phyloP scores from a whole-genome alignment of 2,797 vertebrate species.

The Xiphorhynchus erythropygius region DNA sequence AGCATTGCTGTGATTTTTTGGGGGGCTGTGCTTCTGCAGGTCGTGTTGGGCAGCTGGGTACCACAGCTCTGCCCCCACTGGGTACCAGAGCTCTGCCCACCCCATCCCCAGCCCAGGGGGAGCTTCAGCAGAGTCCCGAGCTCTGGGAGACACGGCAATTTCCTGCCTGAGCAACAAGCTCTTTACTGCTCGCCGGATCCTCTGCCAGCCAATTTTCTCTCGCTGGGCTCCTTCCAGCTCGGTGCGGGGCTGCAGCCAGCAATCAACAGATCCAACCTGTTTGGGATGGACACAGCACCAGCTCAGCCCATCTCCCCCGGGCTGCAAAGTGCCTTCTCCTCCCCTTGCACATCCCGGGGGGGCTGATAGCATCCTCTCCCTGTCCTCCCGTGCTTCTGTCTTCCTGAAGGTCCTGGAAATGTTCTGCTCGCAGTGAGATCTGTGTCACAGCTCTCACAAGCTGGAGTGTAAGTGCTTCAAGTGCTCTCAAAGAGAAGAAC shows the following conservation, averaged over 20 bases:
- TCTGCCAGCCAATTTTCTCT: slow-evolving; percentile 14
- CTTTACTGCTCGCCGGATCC: not conserved
- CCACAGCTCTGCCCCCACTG: not conserved
- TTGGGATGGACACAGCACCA: accelerated
- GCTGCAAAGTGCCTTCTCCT: not conserved
- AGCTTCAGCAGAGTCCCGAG: not conserved
- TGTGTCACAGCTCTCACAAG: not conserved
- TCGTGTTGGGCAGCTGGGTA: accelerated
- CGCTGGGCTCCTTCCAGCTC: slow-evolving; percentile 15
- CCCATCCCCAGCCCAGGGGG: accelerated
- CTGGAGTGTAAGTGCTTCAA: not conserved
- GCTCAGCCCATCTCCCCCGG: not conserved
- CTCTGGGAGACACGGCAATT: not conserved
- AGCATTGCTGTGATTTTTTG: not conserved
- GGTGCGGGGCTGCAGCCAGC: not conserved
- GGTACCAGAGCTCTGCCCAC: not conserved
- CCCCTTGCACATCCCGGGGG: not conserved
- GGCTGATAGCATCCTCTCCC: not conserved
- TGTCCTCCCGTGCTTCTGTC: not conserved
- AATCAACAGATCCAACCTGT: not conserved
- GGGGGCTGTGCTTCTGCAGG: not conserved
- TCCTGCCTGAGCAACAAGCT: not conserved
- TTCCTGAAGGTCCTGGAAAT: not conserved
- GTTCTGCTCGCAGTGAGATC: accelerated
- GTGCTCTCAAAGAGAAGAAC: not conserved